A percentile compares a stretch with the other conserved stretches of the same genome.
These are phyloP conservation scores for Magallana angulata DNA, from an alignment of 1,140 invertebrate genomes.

Conservation along the genomic window DNA sequence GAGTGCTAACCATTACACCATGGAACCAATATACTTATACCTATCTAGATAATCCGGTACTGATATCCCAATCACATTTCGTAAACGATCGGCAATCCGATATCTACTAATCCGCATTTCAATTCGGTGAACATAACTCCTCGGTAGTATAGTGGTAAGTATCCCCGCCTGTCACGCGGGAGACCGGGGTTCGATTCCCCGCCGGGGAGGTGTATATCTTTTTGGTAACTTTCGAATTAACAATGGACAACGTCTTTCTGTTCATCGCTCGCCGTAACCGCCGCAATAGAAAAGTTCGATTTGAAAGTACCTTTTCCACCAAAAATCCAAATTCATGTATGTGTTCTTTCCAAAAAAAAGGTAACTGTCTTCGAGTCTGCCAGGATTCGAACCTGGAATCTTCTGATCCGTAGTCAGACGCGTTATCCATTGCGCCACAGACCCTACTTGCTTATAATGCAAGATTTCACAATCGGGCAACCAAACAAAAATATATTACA, in stretches of 20 bases:
- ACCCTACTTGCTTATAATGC: not conserved
- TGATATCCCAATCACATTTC: not conserved
- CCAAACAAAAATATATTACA: too few species aligned
- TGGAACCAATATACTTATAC: slow-evolving; percentile 82
- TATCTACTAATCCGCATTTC: too few species aligned
- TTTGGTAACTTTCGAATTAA: not conserved
- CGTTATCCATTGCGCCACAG: slow-evolving; percentile 92
- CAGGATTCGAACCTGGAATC: slow-evolving; percentile 94
- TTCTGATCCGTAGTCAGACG: slow-evolving; percentile 94
- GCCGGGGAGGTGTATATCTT: slow-evolving; percentile 54
- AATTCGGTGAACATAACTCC: not conserved
- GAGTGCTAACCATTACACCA: slow-evolving; percentile 95
- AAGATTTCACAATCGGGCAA: too few species aligned
- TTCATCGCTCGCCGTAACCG: too few species aligned
- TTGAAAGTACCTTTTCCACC: too few species aligned
- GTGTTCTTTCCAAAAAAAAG: too few species aligned
- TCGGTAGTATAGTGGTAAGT: slow-evolving; percentile 65
- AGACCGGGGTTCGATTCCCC: slow-evolving; percentile 65
- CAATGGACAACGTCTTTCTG: too few species aligned
- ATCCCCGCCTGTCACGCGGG: slow-evolving; percentile 66
- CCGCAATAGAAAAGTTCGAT: too few species aligned
- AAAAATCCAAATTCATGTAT: too few species aligned
- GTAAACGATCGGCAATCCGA: too few species aligned
- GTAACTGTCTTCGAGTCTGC: slow-evolving; percentile 77
- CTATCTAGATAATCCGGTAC: too few species aligned